Percentiles rank a stretch among this genome's conserved stretches.
Conservation (phyloP, 2,113 vertebrate genomes). For the Climacteris rufus region DNA sequence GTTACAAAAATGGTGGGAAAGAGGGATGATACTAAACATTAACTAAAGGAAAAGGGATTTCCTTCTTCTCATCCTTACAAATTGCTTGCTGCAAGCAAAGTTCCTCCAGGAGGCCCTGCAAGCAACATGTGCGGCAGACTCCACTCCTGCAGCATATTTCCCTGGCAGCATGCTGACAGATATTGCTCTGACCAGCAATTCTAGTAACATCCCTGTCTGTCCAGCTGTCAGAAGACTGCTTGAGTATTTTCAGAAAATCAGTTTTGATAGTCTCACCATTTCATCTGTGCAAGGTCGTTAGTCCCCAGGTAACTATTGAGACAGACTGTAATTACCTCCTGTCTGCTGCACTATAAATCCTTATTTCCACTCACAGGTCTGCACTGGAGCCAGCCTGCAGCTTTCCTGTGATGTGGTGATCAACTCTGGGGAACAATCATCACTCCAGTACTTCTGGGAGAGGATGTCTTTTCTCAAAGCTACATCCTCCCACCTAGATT, state of each 20-base stretch:
- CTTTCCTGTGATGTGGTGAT: not conserved
- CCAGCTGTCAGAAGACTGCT: not conserved
- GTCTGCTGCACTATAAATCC: slow-evolving; percentile 10
- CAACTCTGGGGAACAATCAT: not conserved
- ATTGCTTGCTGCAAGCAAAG: not conserved
- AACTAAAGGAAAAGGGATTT: not conserved
- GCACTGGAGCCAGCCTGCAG: not conserved
- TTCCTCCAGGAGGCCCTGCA: not conserved
- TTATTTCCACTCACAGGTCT: not conserved
- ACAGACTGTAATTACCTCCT: not conserved
- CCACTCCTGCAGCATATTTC: not conserved
- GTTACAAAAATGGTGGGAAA: not conserved
- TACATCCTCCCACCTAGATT: not conserved
- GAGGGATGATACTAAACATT: not conserved
- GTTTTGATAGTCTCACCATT: not conserved
- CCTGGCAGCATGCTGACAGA: not conserved
- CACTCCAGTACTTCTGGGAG: not conserved
- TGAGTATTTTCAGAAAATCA: slow-evolving; percentile 12
- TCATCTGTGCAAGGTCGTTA: not conserved
- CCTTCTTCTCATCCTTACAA: not conserved
- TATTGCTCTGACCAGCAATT: not conserved
- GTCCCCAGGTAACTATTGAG: slow-evolving; percentile 24
- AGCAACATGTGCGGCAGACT: not conserved
- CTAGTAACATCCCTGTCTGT: not conserved
- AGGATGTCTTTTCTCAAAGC: not conserved